Evolutionary conservation across 2,113 vertebrate species (phyloP), one percentile per base, ranked within the genome.

Genomic region (Perccottus glenii): DNA sequence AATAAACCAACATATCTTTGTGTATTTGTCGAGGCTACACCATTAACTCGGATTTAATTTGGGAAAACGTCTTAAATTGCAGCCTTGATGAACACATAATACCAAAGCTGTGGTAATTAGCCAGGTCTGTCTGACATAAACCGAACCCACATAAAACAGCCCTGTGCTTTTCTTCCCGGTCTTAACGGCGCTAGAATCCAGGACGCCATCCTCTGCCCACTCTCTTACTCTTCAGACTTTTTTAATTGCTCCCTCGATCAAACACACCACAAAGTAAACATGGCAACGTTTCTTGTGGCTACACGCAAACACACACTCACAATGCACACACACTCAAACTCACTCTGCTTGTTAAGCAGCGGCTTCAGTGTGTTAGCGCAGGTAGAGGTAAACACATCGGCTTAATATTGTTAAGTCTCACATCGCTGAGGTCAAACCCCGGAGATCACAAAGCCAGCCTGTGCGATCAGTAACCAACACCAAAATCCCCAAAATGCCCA

Each of bases 201-300:
- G 66, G 59, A 61, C 38, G 4, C 67, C 53, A 12, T 43, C 52
- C 11, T 44, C n/a, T n/a, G n/a, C n/a, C n/a, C n/a, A n/a, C n/a
- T 64, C 49, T 5, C 63, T 52, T 68, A 53, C 70, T 64, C 64
- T 16, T 72, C 52, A 14, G 51, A 57, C 60, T 51, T 48, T 76
- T 83, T 80, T n/a, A 84, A 83, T 80, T 76, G 75, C 68, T 73
- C 75, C 47, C 57, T 60, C 47, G 72, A 68, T 72, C 78, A 77
- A 77, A 52, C 36, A 14, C 52, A 46, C 58, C 52, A 43, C 58
- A 43, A 56, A 3, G 27, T 56, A 67, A 78, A 78, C 70, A 77
- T n/a, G 2, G 47, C 64, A 47, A 36, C 40, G 12, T 47, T 52
- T 56, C 36, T 33, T 56, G 32, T 2, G 50, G 16, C 48, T n/a